A percentile compares a stretch with the other conserved stretches of the same genome.
Conservation (phyloP, 2,113 vertebrate genomes). For the Notarius lentiginosus region DNA sequence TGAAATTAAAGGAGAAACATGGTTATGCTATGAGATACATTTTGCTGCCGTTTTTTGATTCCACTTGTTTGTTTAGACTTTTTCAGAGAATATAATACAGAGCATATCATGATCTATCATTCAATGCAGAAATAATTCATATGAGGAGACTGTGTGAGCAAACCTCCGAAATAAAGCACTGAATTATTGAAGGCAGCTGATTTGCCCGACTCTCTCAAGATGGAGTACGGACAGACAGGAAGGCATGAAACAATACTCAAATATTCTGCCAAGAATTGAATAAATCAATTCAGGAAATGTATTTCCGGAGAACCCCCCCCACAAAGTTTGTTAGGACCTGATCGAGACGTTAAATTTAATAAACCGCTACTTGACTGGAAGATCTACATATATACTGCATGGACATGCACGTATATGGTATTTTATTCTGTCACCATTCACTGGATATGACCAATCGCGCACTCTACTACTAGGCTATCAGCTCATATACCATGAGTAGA, state of each 20-base stretch:
- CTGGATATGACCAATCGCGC: no score
- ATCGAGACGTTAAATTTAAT: not conserved
- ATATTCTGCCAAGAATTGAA: not conserved
- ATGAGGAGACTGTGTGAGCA: not conserved
- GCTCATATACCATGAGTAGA: no score
- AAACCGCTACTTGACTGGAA: not conserved
- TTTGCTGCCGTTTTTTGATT: not conserved
- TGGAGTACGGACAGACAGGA: not conserved
- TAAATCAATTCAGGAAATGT: not conserved
- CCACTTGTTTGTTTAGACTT: not conserved
- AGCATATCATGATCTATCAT: not conserved
- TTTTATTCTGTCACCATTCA: no score
- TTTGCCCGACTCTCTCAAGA: not conserved
- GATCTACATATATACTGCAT: not conserved
- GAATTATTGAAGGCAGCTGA: conserved; percentile 18
- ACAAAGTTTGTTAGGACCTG: not conserved
- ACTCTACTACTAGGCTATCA: no score
- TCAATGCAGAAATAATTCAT: not conserved
- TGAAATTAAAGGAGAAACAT: not conserved
- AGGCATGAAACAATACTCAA: not conserved
- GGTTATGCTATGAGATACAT: not conserved
- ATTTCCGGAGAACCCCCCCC: not conserved
- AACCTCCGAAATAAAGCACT: not conserved
- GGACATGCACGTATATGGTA: not conserved
- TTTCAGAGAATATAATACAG: not conserved